Base-by-base conservation (phyloP, 2,113 vertebrate genomes). In the Polypterus senegalus region DNA sequence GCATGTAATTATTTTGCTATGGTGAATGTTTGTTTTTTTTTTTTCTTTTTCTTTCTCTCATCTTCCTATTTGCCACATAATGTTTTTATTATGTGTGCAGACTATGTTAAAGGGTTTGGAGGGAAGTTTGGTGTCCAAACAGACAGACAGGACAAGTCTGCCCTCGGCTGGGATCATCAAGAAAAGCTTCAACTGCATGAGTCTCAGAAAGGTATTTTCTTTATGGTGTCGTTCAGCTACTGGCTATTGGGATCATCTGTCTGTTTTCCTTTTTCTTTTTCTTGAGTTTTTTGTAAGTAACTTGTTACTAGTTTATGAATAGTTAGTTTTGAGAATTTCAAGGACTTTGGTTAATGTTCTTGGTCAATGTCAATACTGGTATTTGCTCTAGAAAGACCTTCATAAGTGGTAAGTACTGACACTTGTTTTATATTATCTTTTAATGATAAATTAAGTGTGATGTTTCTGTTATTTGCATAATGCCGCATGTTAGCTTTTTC, bases 101-200 rank as follows among this genome's bases (percentile, higher is more conserved):
- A 99, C 73, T 97, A 99, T 0, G 88, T 90, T 6, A 94, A 92
- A 62, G 96, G 96, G 4, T 99, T 99, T 9, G 96, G 96, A 64
- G 96, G 96, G 5, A 98, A 95, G 72, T 99, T 97, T n/a, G 96
- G 96, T 0, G 90, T 99, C 64, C 96, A 98, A 84, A 89, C 88
- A 7, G 96, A 99, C 83, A 80, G 96, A 63, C 94, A 97, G 75
- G 96, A 99, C 74, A 97, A 93, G 11, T 97, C 92, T 0, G 96
- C 96, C 0, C 78, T 98, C 53, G 96, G 96, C 63, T 99, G 96
- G 96, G 96, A 97, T 62, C 96, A 99, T 76, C 94, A 98, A 83
- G 96, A 99, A 81, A 94, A 93, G 6, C 74, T 88, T 3, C 92
- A 97, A 77, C 88, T 96, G 9, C 96, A 99, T 0, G 95, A 97